phyloP scores from a whole-genome alignment of 2,888 invertebrate genomes.

The Melipona bicolor region DNA sequence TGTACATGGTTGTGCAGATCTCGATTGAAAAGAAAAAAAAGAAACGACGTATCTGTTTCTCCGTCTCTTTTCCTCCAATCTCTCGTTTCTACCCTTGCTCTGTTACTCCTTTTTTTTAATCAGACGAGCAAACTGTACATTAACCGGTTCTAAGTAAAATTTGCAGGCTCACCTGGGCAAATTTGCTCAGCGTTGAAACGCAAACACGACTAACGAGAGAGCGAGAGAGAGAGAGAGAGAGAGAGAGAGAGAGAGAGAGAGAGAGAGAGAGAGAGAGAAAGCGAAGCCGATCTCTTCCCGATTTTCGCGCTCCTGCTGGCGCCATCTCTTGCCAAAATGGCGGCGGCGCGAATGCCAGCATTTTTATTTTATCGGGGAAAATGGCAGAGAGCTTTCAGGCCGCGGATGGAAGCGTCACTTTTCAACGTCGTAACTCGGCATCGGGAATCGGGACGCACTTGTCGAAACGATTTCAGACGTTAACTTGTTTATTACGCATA shows the following conservation, averaged over 20 bases:
- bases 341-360: not conserved
- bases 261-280: not conserved
- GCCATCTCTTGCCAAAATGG: not conserved
- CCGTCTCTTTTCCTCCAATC: not conserved
- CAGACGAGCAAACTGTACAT: conserved; percentile 8
- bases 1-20: not conserved
- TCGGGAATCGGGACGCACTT: conserved; percentile 57
- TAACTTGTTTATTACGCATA: conserved; percentile 15
- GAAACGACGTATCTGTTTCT: not conserved
- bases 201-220: conserved; percentile 13
- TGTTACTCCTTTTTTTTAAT: not conserved
- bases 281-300: not conserved
- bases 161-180: conserved; percentile 1
- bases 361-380: conserved; percentile 23
- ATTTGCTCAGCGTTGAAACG: conserved; percentile 14
- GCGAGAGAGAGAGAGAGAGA: too few relatives aligned
- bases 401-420: conserved; percentile 27
- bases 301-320: not conserved
- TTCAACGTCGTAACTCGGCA: conserved; percentile 3
- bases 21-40: not conserved
- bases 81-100: not conserved
- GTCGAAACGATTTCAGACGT: conserved; percentile 58
- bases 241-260: not conserved
- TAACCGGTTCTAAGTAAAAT: conserved; percentile 24
- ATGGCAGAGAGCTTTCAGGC: not conserved